phyloP scores from a whole-genome alignment of 2,797 vertebrate genomes.

The Crypturellus tataupa region DNA sequence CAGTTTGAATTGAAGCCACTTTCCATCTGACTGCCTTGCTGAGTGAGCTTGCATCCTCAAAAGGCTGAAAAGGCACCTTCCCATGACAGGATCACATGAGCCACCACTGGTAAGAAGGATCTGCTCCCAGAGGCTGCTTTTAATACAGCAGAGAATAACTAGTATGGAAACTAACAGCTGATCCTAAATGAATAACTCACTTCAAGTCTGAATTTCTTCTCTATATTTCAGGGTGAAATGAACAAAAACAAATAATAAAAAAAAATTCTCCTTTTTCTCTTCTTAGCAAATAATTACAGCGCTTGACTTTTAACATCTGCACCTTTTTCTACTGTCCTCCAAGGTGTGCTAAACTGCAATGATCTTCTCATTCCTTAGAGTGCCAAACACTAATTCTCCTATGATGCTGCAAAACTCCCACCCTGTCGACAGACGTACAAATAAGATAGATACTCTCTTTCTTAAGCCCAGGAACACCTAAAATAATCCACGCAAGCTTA shows the following conservation, averaged over 20 bases:
- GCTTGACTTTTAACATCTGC: not conserved
- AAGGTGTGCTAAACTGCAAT: not conserved
- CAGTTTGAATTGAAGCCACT: not conserved
- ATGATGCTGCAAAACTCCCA: not conserved
- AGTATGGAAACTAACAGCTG: not conserved
- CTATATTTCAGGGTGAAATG: not conserved
- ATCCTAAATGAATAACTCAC: not conserved
- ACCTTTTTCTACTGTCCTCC: not conserved
- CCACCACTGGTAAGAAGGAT: not conserved
- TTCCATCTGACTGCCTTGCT: not conserved
- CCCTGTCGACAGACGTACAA: not conserved
- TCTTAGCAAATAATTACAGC: not conserved
- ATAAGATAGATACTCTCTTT: not conserved
- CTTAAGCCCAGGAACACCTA: not conserved
- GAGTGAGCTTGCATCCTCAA: not conserved
- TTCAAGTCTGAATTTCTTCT: not conserved
- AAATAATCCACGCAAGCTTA: not conserved
- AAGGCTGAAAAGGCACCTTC: not conserved
- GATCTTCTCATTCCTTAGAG: not conserved
- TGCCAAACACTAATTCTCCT: not conserved
- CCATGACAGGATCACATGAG: not conserved
- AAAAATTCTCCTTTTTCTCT: not conserved
- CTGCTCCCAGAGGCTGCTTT: not conserved
- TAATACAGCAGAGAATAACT: not conserved
- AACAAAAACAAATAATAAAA: not conserved